These are phyloP conservation scores for Xyrichtys novacula DNA, from an alignment of 2,797 vertebrate genomes.

Conservation along the genomic window DNA sequence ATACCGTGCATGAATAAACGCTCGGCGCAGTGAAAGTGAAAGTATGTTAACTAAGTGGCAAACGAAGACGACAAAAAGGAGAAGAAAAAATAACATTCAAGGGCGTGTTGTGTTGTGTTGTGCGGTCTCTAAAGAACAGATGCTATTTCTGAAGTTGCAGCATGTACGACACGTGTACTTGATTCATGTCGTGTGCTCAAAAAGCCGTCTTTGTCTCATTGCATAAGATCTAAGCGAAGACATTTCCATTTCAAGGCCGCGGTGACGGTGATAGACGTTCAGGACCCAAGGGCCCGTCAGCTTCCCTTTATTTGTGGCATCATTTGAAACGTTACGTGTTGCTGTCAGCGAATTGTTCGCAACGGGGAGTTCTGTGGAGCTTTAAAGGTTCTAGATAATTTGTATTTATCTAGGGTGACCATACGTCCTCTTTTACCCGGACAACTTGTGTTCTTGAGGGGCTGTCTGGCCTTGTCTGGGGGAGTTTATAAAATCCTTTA, in stretches of 20 bases:
- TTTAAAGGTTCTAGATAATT: no score
- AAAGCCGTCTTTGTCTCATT: constrained; percentile 14
- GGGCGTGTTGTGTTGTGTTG: background rate
- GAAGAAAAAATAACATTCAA: background rate
- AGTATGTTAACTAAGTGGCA: background rate
- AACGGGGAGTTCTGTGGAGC: no score
- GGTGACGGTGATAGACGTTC: background rate
- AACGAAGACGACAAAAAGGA: no score
- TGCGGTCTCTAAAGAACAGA: background rate
- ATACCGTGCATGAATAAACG: background rate
- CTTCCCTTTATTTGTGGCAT: no score
- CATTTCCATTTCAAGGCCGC: constrained; percentile 37
- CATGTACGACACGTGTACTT: background rate
- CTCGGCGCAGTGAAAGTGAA: background rate
- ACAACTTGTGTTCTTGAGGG: no score
- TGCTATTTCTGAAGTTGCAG: background rate
- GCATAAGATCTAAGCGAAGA: background rate
- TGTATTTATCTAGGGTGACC: no score
- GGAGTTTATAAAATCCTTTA: no score
- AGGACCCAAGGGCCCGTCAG: constrained; percentile 6
- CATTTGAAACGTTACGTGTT: no score
- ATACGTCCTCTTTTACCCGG: no score
- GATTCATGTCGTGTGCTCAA: constrained; percentile 4
- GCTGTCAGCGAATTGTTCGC: no score
- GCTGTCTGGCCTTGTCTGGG: no score